Percentiles rank a stretch among this genome's conserved stretches.
phyloP scores from a whole-genome alignment of 1,140 invertebrate genomes.

The Drosophila triauraria region DNA sequence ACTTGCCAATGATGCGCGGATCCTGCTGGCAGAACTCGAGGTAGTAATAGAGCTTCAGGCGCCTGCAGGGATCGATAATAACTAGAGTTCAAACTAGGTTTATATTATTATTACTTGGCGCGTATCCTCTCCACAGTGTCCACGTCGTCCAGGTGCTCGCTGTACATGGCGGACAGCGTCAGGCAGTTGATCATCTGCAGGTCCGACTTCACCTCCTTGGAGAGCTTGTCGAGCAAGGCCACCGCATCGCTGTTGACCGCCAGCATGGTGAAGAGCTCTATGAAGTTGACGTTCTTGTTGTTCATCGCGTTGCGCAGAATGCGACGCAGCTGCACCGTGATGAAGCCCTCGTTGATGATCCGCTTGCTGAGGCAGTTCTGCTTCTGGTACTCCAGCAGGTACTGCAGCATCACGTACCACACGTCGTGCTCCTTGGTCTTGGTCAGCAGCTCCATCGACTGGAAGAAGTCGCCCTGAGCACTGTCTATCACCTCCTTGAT shows the following conservation, averaged over 20 bases:
- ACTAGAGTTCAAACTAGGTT: not conserved
- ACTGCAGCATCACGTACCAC: slow-evolving; percentile 79
- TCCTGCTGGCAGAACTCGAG: slow-evolving; percentile 81
- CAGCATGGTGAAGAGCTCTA: slow-evolving; percentile 76
- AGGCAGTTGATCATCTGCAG: slow-evolving; percentile 75
- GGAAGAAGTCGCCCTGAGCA: slow-evolving; percentile 71
- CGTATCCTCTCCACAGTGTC: slow-evolving; percentile 59
- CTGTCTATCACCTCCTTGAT: slow-evolving; percentile 58
- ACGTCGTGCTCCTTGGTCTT: slow-evolving; percentile 76
- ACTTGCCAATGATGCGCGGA: slow-evolving; percentile 68
- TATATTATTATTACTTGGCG: slow-evolving; percentile 46
- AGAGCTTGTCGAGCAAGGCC: slow-evolving; percentile 60
- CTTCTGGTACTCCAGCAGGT: slow-evolving; percentile 72
- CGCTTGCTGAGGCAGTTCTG: slow-evolving; percentile 51
- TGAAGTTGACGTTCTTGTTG: slow-evolving; percentile 71
- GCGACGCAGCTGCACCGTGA: slow-evolving; percentile 71
- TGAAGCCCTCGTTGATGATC: slow-evolving; percentile 72
- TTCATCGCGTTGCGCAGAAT: slow-evolving; percentile 69
- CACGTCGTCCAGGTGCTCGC: slow-evolving; percentile 59
- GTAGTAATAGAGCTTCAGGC: slow-evolving; percentile 79
- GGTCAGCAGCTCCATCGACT: slow-evolving; percentile 70
- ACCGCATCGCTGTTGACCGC: slow-evolving; percentile 56
- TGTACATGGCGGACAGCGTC: slow-evolving; percentile 79
- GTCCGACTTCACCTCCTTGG: slow-evolving; percentile 71
- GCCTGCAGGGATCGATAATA: slow-evolving; percentile 34